Evolutionary conservation across 2,113 vertebrate genomes (phyloP).

Genomic region (Eudorcas thomsonii): DNA sequence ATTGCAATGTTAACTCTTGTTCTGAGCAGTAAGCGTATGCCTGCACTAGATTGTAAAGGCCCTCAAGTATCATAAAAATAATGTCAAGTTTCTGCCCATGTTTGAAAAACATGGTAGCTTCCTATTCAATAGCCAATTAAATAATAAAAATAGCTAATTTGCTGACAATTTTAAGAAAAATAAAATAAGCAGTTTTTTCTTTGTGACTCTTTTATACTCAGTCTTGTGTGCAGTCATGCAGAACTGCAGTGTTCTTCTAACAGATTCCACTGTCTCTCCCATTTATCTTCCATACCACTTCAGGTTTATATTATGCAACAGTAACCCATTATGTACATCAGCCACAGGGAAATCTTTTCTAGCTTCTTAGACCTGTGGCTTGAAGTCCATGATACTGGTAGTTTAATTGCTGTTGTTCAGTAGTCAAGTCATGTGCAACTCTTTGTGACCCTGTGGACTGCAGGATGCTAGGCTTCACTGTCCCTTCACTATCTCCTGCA

Average conservation of each 20-base stretch:
- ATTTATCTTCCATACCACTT: background rate
- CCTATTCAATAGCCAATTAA: background rate
- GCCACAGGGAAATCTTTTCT: background rate
- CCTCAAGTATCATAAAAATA: background rate
- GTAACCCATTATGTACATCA: background rate
- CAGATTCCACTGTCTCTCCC: background rate
- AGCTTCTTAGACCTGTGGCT: background rate
- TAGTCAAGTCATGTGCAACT: background rate
- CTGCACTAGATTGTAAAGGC: background rate
- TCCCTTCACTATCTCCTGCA: background rate
- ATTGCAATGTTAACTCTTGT: background rate
- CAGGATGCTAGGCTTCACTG: background rate
- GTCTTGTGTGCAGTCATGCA: fast-evolving
- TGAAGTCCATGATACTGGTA: background rate
- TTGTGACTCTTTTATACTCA: background rate
- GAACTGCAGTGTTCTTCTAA: background rate
- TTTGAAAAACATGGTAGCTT: background rate
- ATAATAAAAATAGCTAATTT: background rate
- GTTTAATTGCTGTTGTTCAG: background rate
- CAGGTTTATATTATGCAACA: background rate
- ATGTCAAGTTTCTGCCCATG: background rate
- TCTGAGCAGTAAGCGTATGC: background rate
- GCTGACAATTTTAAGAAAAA: background rate
- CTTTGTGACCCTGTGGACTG: background rate
- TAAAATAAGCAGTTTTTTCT: background rate